phyloP scores from a whole-genome alignment of 2,797 vertebrate genomes.

The Apodemus agrarius region DNA sequence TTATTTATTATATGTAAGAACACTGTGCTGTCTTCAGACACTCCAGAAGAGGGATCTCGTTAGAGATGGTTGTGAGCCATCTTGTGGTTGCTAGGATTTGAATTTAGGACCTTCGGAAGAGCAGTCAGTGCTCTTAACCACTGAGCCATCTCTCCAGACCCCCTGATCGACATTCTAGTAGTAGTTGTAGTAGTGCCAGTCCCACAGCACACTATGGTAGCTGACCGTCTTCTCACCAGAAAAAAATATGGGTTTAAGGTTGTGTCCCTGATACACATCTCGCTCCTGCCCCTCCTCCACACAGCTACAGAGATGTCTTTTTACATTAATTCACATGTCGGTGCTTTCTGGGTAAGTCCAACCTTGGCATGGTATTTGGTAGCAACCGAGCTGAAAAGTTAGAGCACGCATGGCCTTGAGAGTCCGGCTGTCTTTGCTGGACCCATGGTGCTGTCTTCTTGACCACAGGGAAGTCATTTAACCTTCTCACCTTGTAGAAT shows the following conservation, averaged over 20 bases:
- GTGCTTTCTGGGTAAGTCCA: background rate
- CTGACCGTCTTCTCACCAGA: background rate
- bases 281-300: background rate
- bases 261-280: background rate
- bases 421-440: background rate
- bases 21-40: too few species aligned
- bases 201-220: background rate
- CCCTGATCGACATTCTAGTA: background rate
- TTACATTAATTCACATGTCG: constrained; percentile 6
- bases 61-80: too few species aligned
- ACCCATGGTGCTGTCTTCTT: background rate
- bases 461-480: constrained; percentile 24
- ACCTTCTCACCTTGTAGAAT: background rate
- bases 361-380: background rate
- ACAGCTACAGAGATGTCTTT: background rate
- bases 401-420: background rate
- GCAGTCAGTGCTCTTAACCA: too few species aligned
- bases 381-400: background rate
- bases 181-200: background rate
- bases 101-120: too few species aligned
- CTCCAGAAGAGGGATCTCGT: too few species aligned
- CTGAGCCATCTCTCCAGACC: too few species aligned
- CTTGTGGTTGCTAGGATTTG: too few species aligned
- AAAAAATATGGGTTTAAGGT: background rate
- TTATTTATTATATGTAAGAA: too few species aligned